phyloP scores from a whole-genome alignment of 2,888 invertebrate species.

The Glaucopsyche alexis region DNA sequence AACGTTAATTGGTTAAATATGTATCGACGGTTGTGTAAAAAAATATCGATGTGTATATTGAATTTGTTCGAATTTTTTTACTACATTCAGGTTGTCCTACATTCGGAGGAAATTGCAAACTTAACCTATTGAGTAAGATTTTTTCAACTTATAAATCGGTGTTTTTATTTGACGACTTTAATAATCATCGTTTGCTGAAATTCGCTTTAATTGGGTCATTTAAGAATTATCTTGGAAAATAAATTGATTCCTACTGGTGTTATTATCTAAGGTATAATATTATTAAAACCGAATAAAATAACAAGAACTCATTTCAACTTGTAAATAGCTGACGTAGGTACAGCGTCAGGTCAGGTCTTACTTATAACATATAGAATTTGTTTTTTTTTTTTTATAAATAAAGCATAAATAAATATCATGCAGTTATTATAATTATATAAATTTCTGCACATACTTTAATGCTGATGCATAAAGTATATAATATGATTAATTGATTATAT shows the following conservation, averaged over 20 bases:
- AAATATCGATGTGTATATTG: neutral
- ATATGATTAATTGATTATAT: too few relatives aligned
- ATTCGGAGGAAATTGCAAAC: constrained; percentile 14
- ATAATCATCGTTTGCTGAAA: neutral
- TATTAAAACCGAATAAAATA: too few relatives aligned
- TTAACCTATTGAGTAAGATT: constrained; percentile 7
- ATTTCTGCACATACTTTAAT: too few relatives aligned
- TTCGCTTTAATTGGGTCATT: constrained; percentile 3
- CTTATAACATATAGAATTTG: too few relatives aligned
- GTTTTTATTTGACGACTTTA: neutral
- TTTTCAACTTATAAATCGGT: neutral
- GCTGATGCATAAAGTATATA: too few relatives aligned
- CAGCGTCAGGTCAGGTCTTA: too few relatives aligned
- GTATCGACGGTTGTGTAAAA: neutral
- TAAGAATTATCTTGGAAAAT: constrained; percentile 2
- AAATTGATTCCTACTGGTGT: neutral
- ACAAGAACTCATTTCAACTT: too few relatives aligned
- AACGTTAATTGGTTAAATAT: neutral
- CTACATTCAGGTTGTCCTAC: constrained; percentile 1
- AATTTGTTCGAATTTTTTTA: constrained; percentile 16
- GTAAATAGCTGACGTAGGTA: too few relatives aligned
- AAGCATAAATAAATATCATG: too few relatives aligned
- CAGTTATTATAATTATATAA: too few relatives aligned
- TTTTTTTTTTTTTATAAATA: too few relatives aligned
- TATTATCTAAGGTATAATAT: neutral